Base-by-base conservation (phyloP, 1,140 invertebrate genomes). In the Sinella curviseta region DNA sequence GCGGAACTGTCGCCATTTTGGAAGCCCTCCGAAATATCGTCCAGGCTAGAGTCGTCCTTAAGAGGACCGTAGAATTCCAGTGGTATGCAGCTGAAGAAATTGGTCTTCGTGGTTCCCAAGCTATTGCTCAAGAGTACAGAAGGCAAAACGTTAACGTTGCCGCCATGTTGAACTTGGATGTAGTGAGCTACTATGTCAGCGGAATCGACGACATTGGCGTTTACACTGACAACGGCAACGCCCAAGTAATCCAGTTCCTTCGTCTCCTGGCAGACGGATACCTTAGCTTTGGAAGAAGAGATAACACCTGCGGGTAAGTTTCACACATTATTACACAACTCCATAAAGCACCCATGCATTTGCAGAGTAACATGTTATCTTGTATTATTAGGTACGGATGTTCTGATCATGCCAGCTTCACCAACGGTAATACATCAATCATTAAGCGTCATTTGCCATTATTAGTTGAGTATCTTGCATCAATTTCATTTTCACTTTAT, bases 41-140 rank as follows among this genome's bases (percentile, higher is more conserved):
- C 14, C 54, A 55, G 0, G 67, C 74, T 26, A 54, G 74, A 0
- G 31, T 79, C n/a, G n/a, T 79, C 28, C 78, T 78, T 0, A 77
- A 76, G 4, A 34, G 75, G 30, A 67, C 78, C 0, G 76, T 82
- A n/a, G 81, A 82, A 36, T 81, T 81, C 65, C 80, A 81, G 16
- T 81, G 77, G 77, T 81, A 81, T 33, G 80, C 80, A 3, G 81
- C 78, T 0, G 81, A 82, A 76, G 81, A 82, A 48, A 76, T 79
- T 20, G 81, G 81, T 28, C 78, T 77, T 0, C 75, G 31, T 2
- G 39, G 75, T 3, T 39, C 79, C 54, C 39, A 65, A 34, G 75
- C 54, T 17, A 80, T 80, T 73, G 79, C 79, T 31, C 34, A 80
- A 55, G 57, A 8, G 26, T 80, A 80, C 65, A 35, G 24, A 36